Evolutionary conservation across 2,888 invertebrate species (phyloP).

Genomic region (Dusona sp.): DNA sequence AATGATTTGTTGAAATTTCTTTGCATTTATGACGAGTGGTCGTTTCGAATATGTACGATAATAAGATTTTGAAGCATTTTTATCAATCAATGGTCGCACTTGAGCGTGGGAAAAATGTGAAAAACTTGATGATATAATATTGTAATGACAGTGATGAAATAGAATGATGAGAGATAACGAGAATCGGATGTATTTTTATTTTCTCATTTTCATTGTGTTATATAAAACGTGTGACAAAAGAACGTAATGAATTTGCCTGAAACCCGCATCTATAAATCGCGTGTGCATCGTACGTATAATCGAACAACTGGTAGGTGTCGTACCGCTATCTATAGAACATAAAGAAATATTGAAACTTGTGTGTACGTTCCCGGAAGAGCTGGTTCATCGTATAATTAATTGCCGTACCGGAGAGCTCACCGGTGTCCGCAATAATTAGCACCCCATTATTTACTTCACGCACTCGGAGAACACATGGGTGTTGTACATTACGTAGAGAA

Average conservation of each 20-base stretch:
- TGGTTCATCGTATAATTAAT: slow-evolving; percentile 67
- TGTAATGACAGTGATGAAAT: neutral
- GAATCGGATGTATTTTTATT: neutral
- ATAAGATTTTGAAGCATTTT: neutral
- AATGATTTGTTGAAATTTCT: neutral
- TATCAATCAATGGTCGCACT: neutral
- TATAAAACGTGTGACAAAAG: neutral
- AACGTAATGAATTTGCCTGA: neutral
- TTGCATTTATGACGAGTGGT: neutral
- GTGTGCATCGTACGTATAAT: slow-evolving; percentile 26
- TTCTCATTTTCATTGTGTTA: neutral
- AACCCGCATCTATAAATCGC: slow-evolving; percentile 11
- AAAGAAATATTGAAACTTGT: slow-evolving; percentile 58
- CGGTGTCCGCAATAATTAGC: slow-evolving; percentile 70
- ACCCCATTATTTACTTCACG: slow-evolving; percentile 68
- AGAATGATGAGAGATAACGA: neutral
- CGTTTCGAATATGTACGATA: neutral
- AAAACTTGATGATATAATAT: neutral
- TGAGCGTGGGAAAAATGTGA: slow-evolving; percentile 3
- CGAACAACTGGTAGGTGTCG: slow-evolving; percentile 56
- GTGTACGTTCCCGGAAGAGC: slow-evolving; percentile 49
- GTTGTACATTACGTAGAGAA: slow-evolving; percentile 23
- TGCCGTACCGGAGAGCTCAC: slow-evolving; percentile 54
- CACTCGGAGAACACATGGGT: slow-evolving; percentile 38
- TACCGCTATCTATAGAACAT: slow-evolving; percentile 42